Evolutionary conservation across 2,888 invertebrate genomes (phyloP), one percentile per base, ranked within the genome.

Genomic region (Malthinus seriepunctatus): DNA sequence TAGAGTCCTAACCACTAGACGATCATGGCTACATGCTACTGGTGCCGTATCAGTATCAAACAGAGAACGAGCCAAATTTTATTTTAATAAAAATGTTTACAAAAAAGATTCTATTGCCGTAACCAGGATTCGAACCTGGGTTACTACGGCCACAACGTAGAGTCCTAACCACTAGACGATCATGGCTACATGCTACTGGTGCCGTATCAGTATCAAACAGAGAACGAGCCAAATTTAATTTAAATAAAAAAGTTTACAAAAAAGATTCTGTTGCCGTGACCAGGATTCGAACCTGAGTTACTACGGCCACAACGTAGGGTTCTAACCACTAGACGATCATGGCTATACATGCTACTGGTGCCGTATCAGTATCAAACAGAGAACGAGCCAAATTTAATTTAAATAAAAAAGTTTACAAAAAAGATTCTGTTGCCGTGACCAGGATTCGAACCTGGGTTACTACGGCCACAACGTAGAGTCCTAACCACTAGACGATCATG

Each of bases 1-100:
- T 85, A 85, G 85, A 83, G 85, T 87, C 85, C 86, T 86, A 85
- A 86, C 85, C 85, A 86, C 86, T 86, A 86, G 84, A 86, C 85
- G 85, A 86, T 86, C 85, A 85, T 86, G 85, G 85, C 85, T 83
- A 72, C 61, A n/a, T n/a, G n/a, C n/a, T n/a, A n/a, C n/a, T n/a
- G n/a, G n/a, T n/a, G n/a, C n/a, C n/a, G n/a, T n/a, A n/a, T n/a
- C n/a, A n/a, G n/a, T n/a, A n/a, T n/a, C n/a, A n/a, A n/a, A n/a
- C n/a, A n/a, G n/a, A n/a, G n/a, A n/a, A n/a, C n/a, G n/a, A n/a
- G n/a, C n/a, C n/a, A n/a, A n/a, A n/a, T n/a, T n/a, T n/a, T n/a
- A n/a, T n/a, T n/a, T n/a, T n/a, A n/a, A n/a, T n/a, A n/a, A n/a
- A n/a, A n/a, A n/a, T n/a, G n/a, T n/a, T n/a, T n/a, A n/a, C n/a